Evolutionary conservation across 2,888 invertebrate genomes (phyloP).

Genomic region (Erebia ligea): DNA sequence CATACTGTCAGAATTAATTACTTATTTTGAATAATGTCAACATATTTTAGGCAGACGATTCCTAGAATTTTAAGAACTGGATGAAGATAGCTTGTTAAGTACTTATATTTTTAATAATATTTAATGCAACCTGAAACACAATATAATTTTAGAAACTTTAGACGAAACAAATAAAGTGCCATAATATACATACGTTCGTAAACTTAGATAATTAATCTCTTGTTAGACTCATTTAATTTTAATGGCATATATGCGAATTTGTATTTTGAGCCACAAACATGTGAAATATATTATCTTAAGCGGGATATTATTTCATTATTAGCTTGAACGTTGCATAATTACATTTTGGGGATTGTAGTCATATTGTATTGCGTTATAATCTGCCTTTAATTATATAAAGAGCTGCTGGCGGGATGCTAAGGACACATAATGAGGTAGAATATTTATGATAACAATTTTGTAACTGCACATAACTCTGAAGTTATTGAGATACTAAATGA

Average conservation of each 20-base stretch:
- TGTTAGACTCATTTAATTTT: neutral
- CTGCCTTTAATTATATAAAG: conserved; percentile 1
- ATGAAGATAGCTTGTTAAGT: no score
- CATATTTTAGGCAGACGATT: no score
- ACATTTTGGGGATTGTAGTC: neutral
- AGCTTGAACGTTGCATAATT: neutral
- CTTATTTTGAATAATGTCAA: no score
- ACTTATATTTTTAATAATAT: no score
- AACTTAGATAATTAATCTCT: neutral
- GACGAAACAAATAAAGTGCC: neutral
- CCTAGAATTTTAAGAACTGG: no score
- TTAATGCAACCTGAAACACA: no score
- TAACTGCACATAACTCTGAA: conserved; percentile 1
- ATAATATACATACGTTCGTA: neutral
- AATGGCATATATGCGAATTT: neutral
- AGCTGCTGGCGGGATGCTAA: neutral
- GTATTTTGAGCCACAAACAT: neutral
- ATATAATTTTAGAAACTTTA: neutral
- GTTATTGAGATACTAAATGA: neutral
- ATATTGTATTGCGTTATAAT: neutral
- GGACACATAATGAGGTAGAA: neutral
- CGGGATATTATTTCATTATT: neutral
- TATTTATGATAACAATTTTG: neutral
- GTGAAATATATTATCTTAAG: conserved; percentile 1
- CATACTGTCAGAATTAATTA: no score